Evolutionary conservation across 2,113 vertebrate species (phyloP), one percentile per base, ranked within the genome.

Genomic region (Sebastes schlegelii): DNA sequence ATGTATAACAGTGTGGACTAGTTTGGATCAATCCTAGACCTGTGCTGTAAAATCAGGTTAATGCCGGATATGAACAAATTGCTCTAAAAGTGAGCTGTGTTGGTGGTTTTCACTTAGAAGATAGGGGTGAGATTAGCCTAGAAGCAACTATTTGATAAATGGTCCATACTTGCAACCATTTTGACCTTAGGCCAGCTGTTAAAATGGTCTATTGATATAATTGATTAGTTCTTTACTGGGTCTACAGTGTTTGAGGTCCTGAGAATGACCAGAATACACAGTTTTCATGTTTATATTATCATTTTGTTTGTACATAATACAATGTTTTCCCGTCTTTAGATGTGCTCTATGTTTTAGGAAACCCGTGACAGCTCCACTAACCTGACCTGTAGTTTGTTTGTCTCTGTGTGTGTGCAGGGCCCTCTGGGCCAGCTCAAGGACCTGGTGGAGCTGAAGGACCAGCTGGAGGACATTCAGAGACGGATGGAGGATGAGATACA

Each of bases 391-490:
- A 70, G 9, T 57, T 1, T 57, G 8, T 60, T 6, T 72, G 19
- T 43, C 6, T 23, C 1, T 60, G 2, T 80, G 7, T 67, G 6
- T 34, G 0, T 77, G 2, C 13, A 98, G 97, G 96, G 95, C 89
- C 94, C 97, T 45, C 82, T 96, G 40, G 90, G 91, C 10, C 97
- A 97, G 87, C 94, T 98, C 79, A 98, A 97, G 93, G 97, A 98
- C 81, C 95, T 98, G 72, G 95, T 96, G 13, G 96, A 96, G 92
- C 95, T 99, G 75, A 99, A 97, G 91, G 96, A 96, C 66, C 97
- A 98, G 88, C 92, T 98, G 86, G 96, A 97, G 84, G 95, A 86
- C 74, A 95, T 99, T 77, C 97, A 98, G 91, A 96, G 87, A 84
- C 94, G 94, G 34, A 93, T 98, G 77, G 97, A 98, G 88, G 93